Evolutionary conservation across 2,113 vertebrate genomes (phyloP), one percentile per base, ranked within the genome.

Genomic region (Cheirogaleus medius): DNA sequence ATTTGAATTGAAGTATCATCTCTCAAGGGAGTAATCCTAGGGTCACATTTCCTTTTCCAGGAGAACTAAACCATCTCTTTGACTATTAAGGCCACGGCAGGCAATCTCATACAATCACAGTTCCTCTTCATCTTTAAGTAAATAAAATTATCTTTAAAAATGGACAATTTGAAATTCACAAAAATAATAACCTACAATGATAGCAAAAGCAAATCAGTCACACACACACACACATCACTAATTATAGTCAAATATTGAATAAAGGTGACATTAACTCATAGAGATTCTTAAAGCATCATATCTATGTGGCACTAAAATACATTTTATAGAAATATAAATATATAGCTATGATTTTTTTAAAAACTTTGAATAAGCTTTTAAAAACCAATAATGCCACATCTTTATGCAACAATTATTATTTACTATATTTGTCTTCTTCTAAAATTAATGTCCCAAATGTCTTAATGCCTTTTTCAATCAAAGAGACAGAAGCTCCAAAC

Each of bases 21-120:
- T 94, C 98, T 97, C 92, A 20, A 96, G 97, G 87, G 86, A 32
- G 39, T 29, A 80, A 90, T 98, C 93, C 91, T 90, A 64, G 68
- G 63, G 86, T 96, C 71, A 96, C 80, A 96, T 87, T 97, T 97
- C 90, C 66, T 87, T 87, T 97, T 90, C 56, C 90, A 96, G 21
- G 20, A 96, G 49, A 98, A 47, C n/a, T 54, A 47, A 96, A 87
- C 73, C 66, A 54, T 94, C 87, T 69, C 68, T 95, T 86, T 64
- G 34, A 95, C 81, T 95, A 88, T 80, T 95, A 97, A 97, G 32
- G 73, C 18, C 29, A 21, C 44, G 64, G 1, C 42, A 66, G 39
- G 94, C 21, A 63, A 92, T 89, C 37, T 81, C 20, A 10, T n/a
- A 82, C 49, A 47, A 90, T 78, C 93, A 88, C 94, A 97, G 13